Evolutionary conservation across 1,140 invertebrate species (phyloP).

Genomic region (Lepidurus packardi): DNA sequence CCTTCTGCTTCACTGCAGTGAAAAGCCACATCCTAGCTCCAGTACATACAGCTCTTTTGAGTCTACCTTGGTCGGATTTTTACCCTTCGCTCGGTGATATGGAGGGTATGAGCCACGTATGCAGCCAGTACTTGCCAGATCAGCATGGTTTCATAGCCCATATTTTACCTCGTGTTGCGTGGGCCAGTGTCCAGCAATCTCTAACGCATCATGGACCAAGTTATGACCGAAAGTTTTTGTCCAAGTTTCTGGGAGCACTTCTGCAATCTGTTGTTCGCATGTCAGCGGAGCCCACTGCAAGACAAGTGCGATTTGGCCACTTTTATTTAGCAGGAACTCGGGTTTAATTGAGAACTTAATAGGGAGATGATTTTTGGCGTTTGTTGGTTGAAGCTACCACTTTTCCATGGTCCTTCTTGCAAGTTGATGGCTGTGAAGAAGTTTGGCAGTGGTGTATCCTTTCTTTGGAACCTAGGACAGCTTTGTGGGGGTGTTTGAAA

Average conservation of each 20-base stretch:
- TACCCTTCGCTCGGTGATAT: slow-evolving; percentile 61
- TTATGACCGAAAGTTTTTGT: slow-evolving; percentile 42
- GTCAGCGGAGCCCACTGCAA: slow-evolving; percentile 62
- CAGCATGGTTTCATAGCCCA: slow-evolving; percentile 64
- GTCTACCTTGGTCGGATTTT: slow-evolving; percentile 67
- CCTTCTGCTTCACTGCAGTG: slow-evolving; percentile 59
- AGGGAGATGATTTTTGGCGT: background rate
- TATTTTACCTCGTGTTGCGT: slow-evolving; percentile 59
- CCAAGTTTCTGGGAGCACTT: slow-evolving; percentile 51
- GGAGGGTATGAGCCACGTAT: slow-evolving; percentile 59
- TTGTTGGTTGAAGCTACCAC: background rate
- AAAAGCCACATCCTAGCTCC: slow-evolving; percentile 55
- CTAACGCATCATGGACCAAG: slow-evolving; percentile 31
- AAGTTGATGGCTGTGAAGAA: background rate
- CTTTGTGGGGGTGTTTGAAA: background rate
- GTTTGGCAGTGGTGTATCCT: background rate
- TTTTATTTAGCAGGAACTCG: background rate
- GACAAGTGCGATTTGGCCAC: slow-evolving; percentile 47
- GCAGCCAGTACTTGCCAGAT: slow-evolving; percentile 62
- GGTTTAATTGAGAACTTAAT: background rate
- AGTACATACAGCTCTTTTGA: slow-evolving; percentile 59
- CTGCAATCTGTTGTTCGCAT: slow-evolving; percentile 62
- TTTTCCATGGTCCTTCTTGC: background rate
- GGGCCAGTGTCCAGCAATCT: slow-evolving; percentile 48
- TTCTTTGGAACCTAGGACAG: background rate